Evolutionary conservation across 2,797 vertebrate species (phyloP).

Genomic region (Amazona ochrocephala): DNA sequence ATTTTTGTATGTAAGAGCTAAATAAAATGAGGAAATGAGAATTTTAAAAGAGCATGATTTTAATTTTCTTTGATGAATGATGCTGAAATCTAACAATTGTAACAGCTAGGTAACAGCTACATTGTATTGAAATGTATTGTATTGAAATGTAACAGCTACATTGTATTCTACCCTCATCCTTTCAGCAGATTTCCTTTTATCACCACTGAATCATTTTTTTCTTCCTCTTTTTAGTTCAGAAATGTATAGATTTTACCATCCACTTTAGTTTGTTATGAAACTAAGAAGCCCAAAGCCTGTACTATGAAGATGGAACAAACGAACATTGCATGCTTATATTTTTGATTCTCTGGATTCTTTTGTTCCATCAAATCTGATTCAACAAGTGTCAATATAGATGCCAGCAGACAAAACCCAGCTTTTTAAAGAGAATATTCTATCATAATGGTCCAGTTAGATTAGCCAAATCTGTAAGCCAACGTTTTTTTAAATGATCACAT

Average conservation of each 20-base stretch:
- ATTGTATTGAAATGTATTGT: background rate
- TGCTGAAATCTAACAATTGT: background rate
- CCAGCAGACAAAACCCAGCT: background rate
- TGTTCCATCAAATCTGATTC: background rate
- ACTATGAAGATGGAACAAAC: background rate
- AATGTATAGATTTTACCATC: background rate
- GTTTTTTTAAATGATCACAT: background rate
- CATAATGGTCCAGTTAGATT: background rate
- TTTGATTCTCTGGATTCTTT: background rate
- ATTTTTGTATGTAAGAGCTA: background rate
- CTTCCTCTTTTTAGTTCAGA: constrained; percentile 35
- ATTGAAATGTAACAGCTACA: constrained; percentile 20
- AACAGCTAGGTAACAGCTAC: constrained; percentile 23
- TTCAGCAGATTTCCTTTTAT: constrained; percentile 36
- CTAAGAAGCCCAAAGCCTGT: background rate
- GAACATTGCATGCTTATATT: background rate
- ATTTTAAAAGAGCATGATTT: background rate
- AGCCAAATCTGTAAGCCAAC: background rate
- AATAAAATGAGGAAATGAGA: background rate
- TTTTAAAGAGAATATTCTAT: background rate
- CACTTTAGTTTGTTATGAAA: background rate
- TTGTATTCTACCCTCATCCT: constrained; percentile 18
- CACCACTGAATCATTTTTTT: background rate
- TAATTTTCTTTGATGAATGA: background rate
- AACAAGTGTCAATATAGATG: background rate